phyloP scores from a whole-genome alignment of 1,140 invertebrate species.

The Piezodorus guildinii region DNA sequence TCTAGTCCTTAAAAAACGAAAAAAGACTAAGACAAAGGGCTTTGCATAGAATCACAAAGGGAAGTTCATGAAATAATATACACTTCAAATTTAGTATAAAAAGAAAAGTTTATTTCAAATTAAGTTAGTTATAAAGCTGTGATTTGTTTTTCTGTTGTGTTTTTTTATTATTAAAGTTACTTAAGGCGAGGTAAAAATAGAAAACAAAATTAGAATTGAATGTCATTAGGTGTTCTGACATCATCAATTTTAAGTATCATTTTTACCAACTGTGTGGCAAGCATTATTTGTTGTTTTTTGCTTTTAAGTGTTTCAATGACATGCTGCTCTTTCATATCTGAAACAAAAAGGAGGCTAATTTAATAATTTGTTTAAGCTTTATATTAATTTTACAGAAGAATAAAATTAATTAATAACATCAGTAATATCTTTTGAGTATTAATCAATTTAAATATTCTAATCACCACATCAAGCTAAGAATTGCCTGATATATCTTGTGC shows the following conservation, averaged over 20 bases:
- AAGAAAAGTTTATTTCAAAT: too few species aligned
- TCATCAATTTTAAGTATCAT: constrained; percentile 99
- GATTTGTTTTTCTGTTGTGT: too few species aligned
- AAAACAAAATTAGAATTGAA: background rate
- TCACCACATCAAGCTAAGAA: too few species aligned
- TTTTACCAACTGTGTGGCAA: constrained; percentile 94
- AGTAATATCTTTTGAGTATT: background rate
- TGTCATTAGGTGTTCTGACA: constrained; percentile 57
- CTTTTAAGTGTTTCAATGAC: constrained; percentile 95
- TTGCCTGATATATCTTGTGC: too few species aligned
- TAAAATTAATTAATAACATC: background rate
- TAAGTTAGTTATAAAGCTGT: too few species aligned
- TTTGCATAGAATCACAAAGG: too few species aligned
- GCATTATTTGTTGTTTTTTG: constrained; percentile 93
- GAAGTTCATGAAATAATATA: too few species aligned
- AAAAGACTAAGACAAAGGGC: too few species aligned
- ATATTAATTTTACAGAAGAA: too few species aligned
- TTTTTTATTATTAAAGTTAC: too few species aligned
- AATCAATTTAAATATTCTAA: background rate
- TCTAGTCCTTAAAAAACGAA: too few species aligned
- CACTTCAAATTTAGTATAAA: too few species aligned
- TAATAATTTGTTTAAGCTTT: background rate
- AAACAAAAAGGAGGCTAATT: constrained; percentile 32
- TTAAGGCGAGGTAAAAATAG: background rate
- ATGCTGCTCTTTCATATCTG: constrained; percentile 92